Evolutionary conservation across 1,140 invertebrate genomes (phyloP), one percentile per base, ranked within the genome.

Genomic region (Druon quercuslanigerum): DNA sequence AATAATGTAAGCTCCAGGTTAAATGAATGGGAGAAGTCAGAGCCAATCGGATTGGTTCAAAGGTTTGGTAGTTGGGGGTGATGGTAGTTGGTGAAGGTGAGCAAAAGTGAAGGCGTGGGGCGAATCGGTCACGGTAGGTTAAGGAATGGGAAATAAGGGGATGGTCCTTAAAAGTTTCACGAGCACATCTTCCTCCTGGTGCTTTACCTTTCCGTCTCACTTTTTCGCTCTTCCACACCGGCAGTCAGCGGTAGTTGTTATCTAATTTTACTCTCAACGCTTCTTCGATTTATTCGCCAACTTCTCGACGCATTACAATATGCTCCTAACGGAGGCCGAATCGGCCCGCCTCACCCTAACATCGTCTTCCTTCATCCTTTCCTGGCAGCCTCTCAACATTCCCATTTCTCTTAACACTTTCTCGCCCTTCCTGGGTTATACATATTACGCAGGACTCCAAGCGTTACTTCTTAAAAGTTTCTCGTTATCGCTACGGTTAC

Each of bases 241-340:
- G 82, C 83, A 85, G 83, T 83, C 82, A 87, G 80, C 82, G 84
- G 85, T 87, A 90, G 89, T 91, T 91, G 90, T 91, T 91, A 91
- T 91, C 90, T 91, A 91, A 91, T 91, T 91, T 91, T 90, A 91
- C 90, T 91, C 89, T 90, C 89, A 91, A 91, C 90, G 89, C 90
- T 91, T 91, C 89, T 91, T 91, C 90, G 90, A 91, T 91, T 91
- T 91, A 91, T 91, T 90, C 90, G 86, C 90, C 85, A 91, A 91
- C 90, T 91, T 91, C 85, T 89, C 86, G 87, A 86, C 87, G 87
- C 89, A 90, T 91, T 91, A 91, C 90, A 91, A 91, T 91, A 91
- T 91, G 90, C 90, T 89, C 82, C 88, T 88, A 90, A 90, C 87
- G 85, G 85, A 86, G 86, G 78, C 82, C 83, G 85, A 84, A 88